phyloP scores from a whole-genome alignment of 2,797 vertebrate species.

The Florisuga fusca region DNA sequence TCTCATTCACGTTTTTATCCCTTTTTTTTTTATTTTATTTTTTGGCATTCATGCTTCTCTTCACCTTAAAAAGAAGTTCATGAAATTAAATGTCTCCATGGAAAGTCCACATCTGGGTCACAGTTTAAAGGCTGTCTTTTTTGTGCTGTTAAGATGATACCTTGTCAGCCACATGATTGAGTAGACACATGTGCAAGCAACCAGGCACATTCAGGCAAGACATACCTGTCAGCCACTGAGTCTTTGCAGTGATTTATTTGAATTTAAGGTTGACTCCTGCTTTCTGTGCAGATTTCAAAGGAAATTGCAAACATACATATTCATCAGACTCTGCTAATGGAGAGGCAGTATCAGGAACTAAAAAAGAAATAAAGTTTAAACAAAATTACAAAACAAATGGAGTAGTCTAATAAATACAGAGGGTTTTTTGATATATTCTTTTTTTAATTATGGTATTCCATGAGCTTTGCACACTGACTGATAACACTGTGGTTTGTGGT shows the following conservation, averaged over 20 bases:
- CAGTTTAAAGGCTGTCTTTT: conserved; percentile 4
- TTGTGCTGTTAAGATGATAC: conserved; percentile 32
- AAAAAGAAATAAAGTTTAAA: not conserved
- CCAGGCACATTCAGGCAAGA: conserved; percentile 36
- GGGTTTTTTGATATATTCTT: not conserved
- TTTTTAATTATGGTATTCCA: not conserved
- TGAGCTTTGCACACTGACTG: not conserved
- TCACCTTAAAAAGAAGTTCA: conserved; percentile 11
- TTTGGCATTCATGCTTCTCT: not conserved
- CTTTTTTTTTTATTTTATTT: not conserved
- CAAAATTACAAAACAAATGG: not conserved
- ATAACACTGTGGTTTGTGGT: not conserved
- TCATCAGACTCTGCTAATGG: not conserved
- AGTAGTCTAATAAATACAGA: not conserved
- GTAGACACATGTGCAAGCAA: conserved; percentile 33
- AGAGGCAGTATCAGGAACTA: not conserved
- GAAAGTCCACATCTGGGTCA: conserved; percentile 43
- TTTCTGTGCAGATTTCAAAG: conserved; percentile 43
- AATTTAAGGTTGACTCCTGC: conserved; percentile 16
- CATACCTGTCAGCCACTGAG: conserved; percentile 7
- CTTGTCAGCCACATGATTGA: conserved; percentile 38
- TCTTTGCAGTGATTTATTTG: conserved; percentile 42
- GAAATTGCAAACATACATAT: conserved; percentile 26
- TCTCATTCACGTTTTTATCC: not conserved
- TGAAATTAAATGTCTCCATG: not conserved